Evolutionary conservation across 2,888 invertebrate genomes (phyloP).

Genomic region (Leuctra nigra): DNA sequence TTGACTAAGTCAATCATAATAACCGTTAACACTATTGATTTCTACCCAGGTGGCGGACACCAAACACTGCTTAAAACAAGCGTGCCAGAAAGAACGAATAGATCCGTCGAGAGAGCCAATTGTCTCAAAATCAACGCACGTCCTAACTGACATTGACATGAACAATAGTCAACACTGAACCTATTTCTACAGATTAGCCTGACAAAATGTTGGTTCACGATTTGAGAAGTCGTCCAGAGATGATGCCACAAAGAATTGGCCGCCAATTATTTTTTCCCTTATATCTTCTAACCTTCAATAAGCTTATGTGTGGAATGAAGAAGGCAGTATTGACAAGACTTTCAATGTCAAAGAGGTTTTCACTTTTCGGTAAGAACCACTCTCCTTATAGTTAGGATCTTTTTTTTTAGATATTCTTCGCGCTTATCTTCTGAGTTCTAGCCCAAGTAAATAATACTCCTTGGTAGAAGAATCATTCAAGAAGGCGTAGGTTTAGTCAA

Average conservation of each 20-base stretch:
- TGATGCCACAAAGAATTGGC: constrained; percentile 8
- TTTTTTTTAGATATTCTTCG: too few relatives aligned
- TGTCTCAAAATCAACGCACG: not conserved
- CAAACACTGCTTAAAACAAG: not conserved
- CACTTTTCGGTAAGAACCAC: too few relatives aligned
- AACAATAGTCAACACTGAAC: not conserved
- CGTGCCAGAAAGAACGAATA: not conserved
- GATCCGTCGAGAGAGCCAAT: not conserved
- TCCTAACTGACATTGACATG: constrained; percentile 6
- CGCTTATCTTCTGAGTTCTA: too few relatives aligned
- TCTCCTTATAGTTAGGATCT: too few relatives aligned
- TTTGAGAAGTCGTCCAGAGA: not conserved
- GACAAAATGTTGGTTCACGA: not conserved
- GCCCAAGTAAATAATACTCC: too few relatives aligned
- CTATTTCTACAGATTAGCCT: constrained; percentile 1
- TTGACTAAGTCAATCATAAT: constrained; percentile 6
- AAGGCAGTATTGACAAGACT: not conserved
- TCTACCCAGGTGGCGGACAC: constrained; percentile 6
- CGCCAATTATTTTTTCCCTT: constrained; percentile 14
- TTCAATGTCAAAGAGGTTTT: too few relatives aligned
- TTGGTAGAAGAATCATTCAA: too few relatives aligned
- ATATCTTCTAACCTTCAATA: not conserved
- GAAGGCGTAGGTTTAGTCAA: too few relatives aligned
- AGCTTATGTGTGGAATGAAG: not conserved
- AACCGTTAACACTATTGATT: not conserved